Evolutionary conservation across 2,888 invertebrate genomes (phyloP).

Genomic region (Luperina nickerlii): DNA sequence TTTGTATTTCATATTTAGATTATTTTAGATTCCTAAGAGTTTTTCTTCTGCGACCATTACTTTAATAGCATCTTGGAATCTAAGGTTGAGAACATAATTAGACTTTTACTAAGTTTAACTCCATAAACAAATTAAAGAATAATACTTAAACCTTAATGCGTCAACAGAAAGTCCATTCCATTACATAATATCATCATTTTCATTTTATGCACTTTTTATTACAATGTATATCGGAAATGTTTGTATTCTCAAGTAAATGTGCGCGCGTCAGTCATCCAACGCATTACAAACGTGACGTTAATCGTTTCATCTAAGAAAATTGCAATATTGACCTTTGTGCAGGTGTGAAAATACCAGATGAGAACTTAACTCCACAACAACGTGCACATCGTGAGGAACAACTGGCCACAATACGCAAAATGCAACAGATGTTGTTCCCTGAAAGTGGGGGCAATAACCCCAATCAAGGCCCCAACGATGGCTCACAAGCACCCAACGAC

Average conservation of each 20-base stretch:
- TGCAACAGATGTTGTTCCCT: constrained; percentile 97
- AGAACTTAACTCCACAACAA: constrained; percentile 98
- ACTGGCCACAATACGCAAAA: constrained; percentile 96
- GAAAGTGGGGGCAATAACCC: constrained; percentile 91
- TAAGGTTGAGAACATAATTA: neutral
- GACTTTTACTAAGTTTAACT: neutral
- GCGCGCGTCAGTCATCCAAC: constrained; percentile 19
- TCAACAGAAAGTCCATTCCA: constrained; percentile 25
- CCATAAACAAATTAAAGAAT: neutral
- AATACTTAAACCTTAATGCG: constrained; percentile 12
- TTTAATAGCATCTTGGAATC: neutral
- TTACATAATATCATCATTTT: constrained; percentile 31
- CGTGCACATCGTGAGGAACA: constrained; percentile 98
- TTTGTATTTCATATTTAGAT: neutral
- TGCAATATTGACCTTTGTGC: constrained; percentile 48
- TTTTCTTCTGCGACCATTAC: neutral
- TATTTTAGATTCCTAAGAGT: neutral
- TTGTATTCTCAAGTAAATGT: constrained; percentile 4
- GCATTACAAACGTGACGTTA: constrained; percentile 9
- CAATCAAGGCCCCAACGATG: constrained; percentile 78
- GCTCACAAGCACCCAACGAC: constrained; percentile 80
- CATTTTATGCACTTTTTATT: constrained; percentile 41
- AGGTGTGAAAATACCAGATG: constrained; percentile 98
- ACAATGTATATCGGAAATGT: constrained; percentile 26
- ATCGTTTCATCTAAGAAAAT: constrained; percentile 16